phyloP scores from a whole-genome alignment of 1,140 invertebrate species.

The Thaumatotibia leucotreta region DNA sequence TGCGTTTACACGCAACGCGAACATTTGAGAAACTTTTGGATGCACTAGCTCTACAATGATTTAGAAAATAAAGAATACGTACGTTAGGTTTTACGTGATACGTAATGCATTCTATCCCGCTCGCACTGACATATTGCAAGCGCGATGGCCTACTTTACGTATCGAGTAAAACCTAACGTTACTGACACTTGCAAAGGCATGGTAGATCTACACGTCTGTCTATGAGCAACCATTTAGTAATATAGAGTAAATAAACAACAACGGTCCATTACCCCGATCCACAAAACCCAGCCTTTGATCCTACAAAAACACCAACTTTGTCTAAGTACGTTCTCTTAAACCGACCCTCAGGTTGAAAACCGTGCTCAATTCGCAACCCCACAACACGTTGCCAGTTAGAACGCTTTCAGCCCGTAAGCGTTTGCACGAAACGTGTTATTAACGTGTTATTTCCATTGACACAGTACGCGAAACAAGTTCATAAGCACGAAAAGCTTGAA shows the following conservation, averaged over 20 bases:
- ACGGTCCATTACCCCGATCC: not conserved
- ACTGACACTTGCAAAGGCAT: too few species aligned
- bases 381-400: not conserved
- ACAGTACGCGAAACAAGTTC: not conserved
- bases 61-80: too few species aligned
- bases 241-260: not conserved
- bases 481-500: slow-evolving; percentile 1
- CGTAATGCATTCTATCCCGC: too few species aligned
- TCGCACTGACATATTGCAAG: too few species aligned
- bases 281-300: not conserved
- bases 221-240: not conserved
- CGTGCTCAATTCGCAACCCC: not conserved
- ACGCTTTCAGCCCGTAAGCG: not conserved
- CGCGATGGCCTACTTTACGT: too few species aligned
- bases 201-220: too few species aligned
- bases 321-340: not conserved
- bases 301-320: not conserved
- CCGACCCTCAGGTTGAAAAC: not conserved
- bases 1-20: too few species aligned
- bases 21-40: too few species aligned
- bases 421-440: not conserved
- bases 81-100: too few species aligned
- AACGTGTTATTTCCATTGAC: slow-evolving; percentile 12
- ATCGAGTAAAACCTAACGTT: too few species aligned
- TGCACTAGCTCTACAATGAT: too few species aligned